A percentile compares a stretch with the other conserved stretches of the same genome.
phyloP scores from a whole-genome alignment of 1,140 invertebrate species.

The Reticulitermes speratus region DNA sequence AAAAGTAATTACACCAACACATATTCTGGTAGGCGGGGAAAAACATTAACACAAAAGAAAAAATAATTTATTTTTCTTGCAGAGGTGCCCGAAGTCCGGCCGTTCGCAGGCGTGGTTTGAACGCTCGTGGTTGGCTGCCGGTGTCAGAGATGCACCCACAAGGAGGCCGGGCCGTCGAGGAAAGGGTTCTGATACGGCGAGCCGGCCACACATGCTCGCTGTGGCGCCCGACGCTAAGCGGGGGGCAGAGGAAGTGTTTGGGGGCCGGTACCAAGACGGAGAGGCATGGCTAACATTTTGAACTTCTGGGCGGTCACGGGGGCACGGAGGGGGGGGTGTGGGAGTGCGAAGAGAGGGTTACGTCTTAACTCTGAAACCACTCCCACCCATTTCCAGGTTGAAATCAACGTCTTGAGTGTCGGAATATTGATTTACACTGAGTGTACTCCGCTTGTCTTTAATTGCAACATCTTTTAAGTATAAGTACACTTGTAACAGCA shows the following conservation, averaged over 20 bases:
- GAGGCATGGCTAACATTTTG: too few relatives aligned
- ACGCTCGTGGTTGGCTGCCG: not conserved
- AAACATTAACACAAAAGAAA: conserved; percentile 9
- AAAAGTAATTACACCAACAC: conserved; percentile 6
- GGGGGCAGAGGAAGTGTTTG: not conserved
- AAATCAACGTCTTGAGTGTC: not conserved
- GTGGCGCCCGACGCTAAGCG: not conserved
- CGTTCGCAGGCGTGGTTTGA: not conserved
- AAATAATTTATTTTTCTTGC: conserved; percentile 6
- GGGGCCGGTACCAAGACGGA: not conserved
- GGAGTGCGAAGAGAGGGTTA: too few relatives aligned
- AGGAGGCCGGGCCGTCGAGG: not conserved
- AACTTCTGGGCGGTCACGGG: too few relatives aligned
- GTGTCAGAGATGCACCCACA: not conserved
- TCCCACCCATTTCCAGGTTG: too few relatives aligned
- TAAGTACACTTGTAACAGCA: too few relatives aligned
- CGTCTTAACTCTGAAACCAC: too few relatives aligned
- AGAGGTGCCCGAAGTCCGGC: not conserved
- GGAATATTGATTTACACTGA: not conserved
- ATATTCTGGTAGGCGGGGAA: not conserved
- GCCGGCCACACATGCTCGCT: not conserved
- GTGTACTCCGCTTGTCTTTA: not conserved
- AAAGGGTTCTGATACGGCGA: not conserved
- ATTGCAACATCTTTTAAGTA: not conserved
- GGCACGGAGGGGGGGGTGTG: too few relatives aligned